These are phyloP conservation scores for Empis livida DNA, from an alignment of 2,888 invertebrate species.

Conservation along the genomic window DNA sequence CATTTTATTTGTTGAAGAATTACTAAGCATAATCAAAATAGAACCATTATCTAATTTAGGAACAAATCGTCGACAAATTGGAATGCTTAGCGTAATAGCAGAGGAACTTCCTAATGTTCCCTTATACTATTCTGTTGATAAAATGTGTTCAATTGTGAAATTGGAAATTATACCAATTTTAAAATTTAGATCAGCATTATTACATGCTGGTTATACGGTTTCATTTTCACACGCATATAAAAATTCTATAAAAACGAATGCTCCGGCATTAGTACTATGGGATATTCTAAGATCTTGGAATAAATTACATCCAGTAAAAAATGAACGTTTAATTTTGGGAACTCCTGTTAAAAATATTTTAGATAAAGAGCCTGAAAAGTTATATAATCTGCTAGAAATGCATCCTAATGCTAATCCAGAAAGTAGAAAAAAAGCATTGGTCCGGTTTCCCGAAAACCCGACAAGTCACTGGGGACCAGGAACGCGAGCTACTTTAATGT, in stretches of 20 bases:
- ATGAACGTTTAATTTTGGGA: conserved; percentile 41
- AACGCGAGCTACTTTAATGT: conserved; percentile 60
- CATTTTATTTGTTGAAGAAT: conserved; percentile 54
- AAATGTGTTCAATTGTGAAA: conserved; percentile 60
- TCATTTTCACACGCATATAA: conserved; percentile 85
- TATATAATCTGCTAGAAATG: conserved; percentile 36
- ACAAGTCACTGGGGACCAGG: conserved; percentile 86
- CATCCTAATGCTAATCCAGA: conserved; percentile 62
- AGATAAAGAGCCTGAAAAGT: conserved; percentile 36
- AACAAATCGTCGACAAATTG: conserved; percentile 64
- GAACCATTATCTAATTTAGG: conserved; percentile 39
- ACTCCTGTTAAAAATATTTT: conserved; percentile 39
- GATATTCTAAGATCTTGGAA: conserved; percentile 81
- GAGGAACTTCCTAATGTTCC: conserved; percentile 80
- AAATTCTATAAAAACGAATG: conserved; percentile 84
- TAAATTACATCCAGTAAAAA: conserved; percentile 49
- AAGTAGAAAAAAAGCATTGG: conserved; percentile 56
- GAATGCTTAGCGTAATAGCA: conserved; percentile 63
- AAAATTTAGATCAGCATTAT: conserved; percentile 66
- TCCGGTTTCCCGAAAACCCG: conserved; percentile 81
- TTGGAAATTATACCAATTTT: conserved; percentile 56
- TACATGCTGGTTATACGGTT: conserved; percentile 82
- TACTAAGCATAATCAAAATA: conserved; percentile 42
- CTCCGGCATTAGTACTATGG: conserved; percentile 78
- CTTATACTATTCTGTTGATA: conserved; percentile 74